Base-by-base conservation (phyloP, 1,140 invertebrate species). In the Aporrectodea caliginosa region DNA sequence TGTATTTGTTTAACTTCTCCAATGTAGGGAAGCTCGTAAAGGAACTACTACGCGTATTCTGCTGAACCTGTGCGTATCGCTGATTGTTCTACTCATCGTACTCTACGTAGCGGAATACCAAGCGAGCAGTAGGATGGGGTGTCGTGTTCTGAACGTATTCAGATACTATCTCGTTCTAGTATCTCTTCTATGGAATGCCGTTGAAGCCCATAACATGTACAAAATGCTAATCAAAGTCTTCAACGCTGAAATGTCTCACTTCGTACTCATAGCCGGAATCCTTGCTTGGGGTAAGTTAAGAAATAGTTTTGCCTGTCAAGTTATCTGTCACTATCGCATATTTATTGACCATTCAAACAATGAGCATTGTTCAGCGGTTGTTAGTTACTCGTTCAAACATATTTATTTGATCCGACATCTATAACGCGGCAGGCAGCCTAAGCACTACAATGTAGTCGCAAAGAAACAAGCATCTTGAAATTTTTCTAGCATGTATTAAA, bases 161-260 rank as follows among this genome's bases (percentile, higher is more conserved):
- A 35, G 77, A 69, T 78, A 78, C 69, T 78, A 78, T n/a, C 34
- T 78, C n/a, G 34, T 71, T 35, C 31, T 78, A 30, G 77, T 78
- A 16, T 70, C 77, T 14, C 69, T 78, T 6, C 35, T 78, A 58
- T 78, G 77, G 77, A 78, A 78, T 34, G 77, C 34, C 69, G 69
- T 78, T 6, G 77, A 78, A 34, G 77, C 77, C 16, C 69, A 70
- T 22, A 78, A 78, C 77, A 78, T 78, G 77, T 71, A 78, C 77
- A n/a, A 29, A 2, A 78, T 78, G 77, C 69, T 78, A 16, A 29
- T 78, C 14, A 78, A 78, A 32, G 77, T 78, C 77, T 78, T 78
- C 68, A 27, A 78, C 77, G 68, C 27, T 30, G 33, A 70, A 16
- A 1, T 70, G 1, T 30, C 16, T 16, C 16, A 33, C 69, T 78